A percentile compares a stretch with the other conserved stretches of the same genome.
These are phyloP conservation scores for Meteorus sp. DNA, from an alignment of 1,140 invertebrate genomes.

Conservation along the genomic window DNA sequence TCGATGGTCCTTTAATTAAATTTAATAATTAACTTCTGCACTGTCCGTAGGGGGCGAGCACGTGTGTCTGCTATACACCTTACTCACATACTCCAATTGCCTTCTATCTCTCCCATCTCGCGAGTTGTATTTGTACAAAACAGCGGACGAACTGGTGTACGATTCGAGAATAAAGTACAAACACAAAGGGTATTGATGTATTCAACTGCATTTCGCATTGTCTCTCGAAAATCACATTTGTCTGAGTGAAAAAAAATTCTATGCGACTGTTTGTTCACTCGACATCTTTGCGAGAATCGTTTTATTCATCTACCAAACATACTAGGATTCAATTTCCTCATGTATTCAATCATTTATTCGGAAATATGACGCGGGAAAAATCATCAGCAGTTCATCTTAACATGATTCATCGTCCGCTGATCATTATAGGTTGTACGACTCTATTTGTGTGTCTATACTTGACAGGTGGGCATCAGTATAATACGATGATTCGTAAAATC, in stretches of 20 bases:
- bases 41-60: background rate
- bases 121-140: background rate
- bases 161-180: background rate
- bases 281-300: background rate
- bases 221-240: slow-evolving; percentile 13
- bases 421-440: too few species aligned
- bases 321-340: too few species aligned
- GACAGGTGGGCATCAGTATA: too few species aligned
- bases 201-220: background rate
- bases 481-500: slow-evolving; percentile 23
- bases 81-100: background rate
- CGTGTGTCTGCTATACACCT: background rate
- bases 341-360: too few species aligned
- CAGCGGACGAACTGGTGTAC: background rate
- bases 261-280: slow-evolving; percentile 10
- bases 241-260: background rate
- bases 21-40: slow-evolving; percentile 39
- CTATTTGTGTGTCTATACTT: too few species aligned
- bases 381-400: too few species aligned
- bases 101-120: background rate
- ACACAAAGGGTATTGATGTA: slow-evolving; percentile 3
- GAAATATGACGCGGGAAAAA: too few species aligned
- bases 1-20: slow-evolving; percentile 37
- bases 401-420: too few species aligned
- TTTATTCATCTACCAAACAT: too few species aligned